Evolutionary conservation across 2,888 invertebrate species (phyloP), one percentile per base, ranked within the genome.

Genomic region (Tricholauxania praeusta): DNA sequence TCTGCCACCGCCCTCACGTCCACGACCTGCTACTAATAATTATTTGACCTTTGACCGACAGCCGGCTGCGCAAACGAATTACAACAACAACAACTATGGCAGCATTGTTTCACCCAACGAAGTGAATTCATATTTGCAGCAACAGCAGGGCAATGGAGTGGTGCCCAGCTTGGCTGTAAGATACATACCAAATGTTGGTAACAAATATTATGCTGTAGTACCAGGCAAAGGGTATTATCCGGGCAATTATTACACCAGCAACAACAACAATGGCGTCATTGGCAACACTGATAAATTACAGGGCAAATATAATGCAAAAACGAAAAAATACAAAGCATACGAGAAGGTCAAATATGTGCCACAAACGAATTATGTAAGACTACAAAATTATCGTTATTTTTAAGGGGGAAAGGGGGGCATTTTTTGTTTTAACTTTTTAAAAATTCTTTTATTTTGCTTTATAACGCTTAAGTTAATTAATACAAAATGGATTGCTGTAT

Each of bases 231-330:
- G 15, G 19, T 17, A 32, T n/a, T 39, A 47, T 47, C 17, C 47
- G 69, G 65, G 52, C 57, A 73, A 76, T 67, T 80, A 79, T 72
- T 78, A 76, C 65, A 77, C 77, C 69, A 78, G 80, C 75, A 78
- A 80, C 72, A 79, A 82, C 74, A 85, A 85, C 28, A 62, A 62
- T 62, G 74, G 74, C 62, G 57, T 79, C 74, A 77, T 75, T 67
- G 77, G 77, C 72, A 78, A 78, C 76, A 78, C 80, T 73, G 81
- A 84, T 75, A 87, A 87, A 78, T 78, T 80, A 76, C 87, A 87
- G 78, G 87, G 87, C 78, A 86, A 86, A 82, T 87, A 85, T 79
- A 87, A 87, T 76, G 81, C 81, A 49, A 87, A 87, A 80, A 84
- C 86, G 72, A 86, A 86, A 81, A 86, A 86, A 75, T 86, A 84